Conservation (phyloP, 2,888 invertebrate genomes). For the Zonitis immaculata region DNA sequence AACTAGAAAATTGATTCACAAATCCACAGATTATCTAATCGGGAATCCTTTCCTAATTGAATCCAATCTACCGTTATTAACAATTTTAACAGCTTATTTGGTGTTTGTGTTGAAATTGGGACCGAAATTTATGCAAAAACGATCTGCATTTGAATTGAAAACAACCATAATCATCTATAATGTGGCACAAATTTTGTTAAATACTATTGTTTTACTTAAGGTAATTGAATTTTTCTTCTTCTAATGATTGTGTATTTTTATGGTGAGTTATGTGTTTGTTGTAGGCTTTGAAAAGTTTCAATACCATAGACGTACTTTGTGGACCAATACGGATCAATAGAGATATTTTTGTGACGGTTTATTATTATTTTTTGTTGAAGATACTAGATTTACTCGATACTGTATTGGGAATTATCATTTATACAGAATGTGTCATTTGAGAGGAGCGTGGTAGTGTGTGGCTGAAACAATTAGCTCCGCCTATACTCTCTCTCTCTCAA, state of each 20-base stretch:
- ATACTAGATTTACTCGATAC: slow-evolving; percentile 68
- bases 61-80: slow-evolving; percentile 1
- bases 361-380: slow-evolving; percentile 65
- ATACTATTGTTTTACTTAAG: not conserved
- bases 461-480: too few species aligned
- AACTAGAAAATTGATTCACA: too few species aligned
- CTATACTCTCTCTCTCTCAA: too few species aligned
- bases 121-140: slow-evolving; percentile 58
- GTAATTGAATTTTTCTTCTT: not conserved
- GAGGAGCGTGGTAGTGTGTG: too few species aligned
- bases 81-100: slow-evolving; percentile 42
- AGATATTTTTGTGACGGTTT: slow-evolving; percentile 53
- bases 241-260: not conserved
- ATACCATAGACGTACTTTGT: not conserved
- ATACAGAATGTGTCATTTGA: too few species aligned
- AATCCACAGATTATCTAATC: too few species aligned
- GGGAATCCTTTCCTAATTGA: slow-evolving; percentile 6
- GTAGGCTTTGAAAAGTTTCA: not conserved
- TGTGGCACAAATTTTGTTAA: slow-evolving; percentile 53
- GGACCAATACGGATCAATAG: not conserved
- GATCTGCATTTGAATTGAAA: slow-evolving; percentile 56
- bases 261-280: too few species aligned
- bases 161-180: slow-evolving; percentile 58
- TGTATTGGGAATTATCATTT: too few species aligned
- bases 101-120: slow-evolving; percentile 54